Percentiles rank a stretch among this genome's conserved stretches.
Conservation (phyloP, 2,888 invertebrate genomes). For the Apotomis capreana region DNA sequence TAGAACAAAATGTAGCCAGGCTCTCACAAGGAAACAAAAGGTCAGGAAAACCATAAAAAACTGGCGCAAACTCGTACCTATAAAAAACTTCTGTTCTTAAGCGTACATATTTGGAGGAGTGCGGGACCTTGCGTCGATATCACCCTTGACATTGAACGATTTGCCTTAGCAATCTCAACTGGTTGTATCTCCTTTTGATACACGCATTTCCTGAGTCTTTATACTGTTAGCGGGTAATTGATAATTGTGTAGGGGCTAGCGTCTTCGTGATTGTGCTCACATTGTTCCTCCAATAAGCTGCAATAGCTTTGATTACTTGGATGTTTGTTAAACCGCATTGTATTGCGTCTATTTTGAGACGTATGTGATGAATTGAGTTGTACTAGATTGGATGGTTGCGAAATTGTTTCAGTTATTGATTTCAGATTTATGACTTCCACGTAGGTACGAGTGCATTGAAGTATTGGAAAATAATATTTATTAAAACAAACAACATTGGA, state of each 20-base stretch:
- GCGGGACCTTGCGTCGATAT: conserved; percentile 37
- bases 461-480: no score
- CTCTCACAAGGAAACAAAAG: no score
- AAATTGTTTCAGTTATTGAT: no score
- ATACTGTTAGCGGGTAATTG: conserved; percentile 26
- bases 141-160: conserved; percentile 54
- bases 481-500: no score
- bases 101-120: conserved; percentile 34
- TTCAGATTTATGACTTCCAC: neutral
- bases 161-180: conserved; percentile 48
- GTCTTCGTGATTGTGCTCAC: conserved; percentile 56
- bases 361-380: neutral
- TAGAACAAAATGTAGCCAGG: no score
- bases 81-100: conserved; percentile 15
- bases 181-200: conserved; percentile 54
- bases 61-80: neutral
- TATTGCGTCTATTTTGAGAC: conserved; percentile 46
- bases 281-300: conserved; percentile 67
- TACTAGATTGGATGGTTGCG: neutral
- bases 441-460: no score
- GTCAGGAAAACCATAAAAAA: neutral
- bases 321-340: conserved; percentile 63
- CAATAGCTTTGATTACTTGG: conserved; percentile 69
- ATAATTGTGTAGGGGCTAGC: conserved; percentile 29
- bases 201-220: conserved; percentile 48